These are phyloP conservation scores for Bombus breviceps DNA, from an alignment of 1,140 invertebrate species.

Conservation along the genomic window DNA sequence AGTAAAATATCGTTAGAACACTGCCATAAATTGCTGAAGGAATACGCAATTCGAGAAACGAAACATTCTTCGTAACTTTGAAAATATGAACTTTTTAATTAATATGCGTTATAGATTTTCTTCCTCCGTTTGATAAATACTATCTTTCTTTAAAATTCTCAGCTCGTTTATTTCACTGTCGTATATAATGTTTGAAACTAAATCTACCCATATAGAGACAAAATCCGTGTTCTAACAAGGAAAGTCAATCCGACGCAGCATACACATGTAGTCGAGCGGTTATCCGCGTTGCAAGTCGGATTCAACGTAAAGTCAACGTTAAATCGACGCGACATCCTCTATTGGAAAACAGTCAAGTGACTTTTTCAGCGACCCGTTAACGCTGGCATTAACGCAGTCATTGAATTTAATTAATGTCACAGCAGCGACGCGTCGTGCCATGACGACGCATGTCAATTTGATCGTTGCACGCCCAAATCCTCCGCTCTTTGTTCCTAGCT, in stretches of 20 bases:
- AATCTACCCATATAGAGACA: background rate
- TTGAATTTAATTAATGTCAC: slow-evolving; percentile 54
- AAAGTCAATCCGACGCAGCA: background rate
- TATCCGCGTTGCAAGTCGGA: background rate
- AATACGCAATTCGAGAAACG: background rate
- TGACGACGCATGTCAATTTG: background rate
- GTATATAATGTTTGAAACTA: background rate
- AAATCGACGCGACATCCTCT: slow-evolving; percentile 31
- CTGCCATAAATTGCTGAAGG: too few relatives aligned
- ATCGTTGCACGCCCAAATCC: background rate
- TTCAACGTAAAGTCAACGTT: slow-evolving; percentile 16
- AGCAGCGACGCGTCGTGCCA: background rate
- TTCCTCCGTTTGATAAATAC: background rate
- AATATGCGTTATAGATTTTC: background rate
- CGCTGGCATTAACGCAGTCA: slow-evolving; percentile 45
- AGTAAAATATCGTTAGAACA: background rate
- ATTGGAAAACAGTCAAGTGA: slow-evolving; percentile 49
- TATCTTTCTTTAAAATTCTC: background rate
- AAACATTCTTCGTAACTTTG: background rate
- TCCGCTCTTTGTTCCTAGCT: background rate
- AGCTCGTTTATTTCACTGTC: too few relatives aligned
- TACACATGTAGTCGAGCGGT: background rate
- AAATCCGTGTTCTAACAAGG: background rate
- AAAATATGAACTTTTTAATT: background rate
- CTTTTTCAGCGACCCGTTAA: slow-evolving; percentile 40